phyloP scores from a whole-genome alignment of 2,797 vertebrate genomes.

The Florisuga fusca region DNA sequence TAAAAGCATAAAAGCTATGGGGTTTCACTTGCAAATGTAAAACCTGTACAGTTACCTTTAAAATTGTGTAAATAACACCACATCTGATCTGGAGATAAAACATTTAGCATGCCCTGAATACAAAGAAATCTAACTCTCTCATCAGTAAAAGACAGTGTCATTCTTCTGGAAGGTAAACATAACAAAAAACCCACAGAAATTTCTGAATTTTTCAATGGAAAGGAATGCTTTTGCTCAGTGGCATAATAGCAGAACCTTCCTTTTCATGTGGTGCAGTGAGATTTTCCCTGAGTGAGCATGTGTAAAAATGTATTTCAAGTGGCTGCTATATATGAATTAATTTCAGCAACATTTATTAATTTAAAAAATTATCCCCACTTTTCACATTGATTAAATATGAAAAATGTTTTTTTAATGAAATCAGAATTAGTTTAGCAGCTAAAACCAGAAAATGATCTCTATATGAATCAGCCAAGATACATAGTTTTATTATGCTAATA shows the following conservation, averaged over 20 bases:
- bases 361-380: neutral
- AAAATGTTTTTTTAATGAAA: neutral
- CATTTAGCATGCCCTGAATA: neutral
- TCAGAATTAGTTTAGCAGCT: neutral
- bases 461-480: neutral
- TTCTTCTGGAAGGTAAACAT: neutral
- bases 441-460: neutral
- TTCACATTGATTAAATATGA: neutral
- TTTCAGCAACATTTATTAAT: neutral
- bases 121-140: neutral
- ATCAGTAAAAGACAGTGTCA: neutral
- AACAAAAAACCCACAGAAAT: neutral
- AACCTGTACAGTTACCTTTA: neutral
- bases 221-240: neutral
- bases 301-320: neutral
- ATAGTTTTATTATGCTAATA: neutral
- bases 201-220: neutral
- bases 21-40: neutral
- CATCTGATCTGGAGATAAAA: neutral
- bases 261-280: neutral
- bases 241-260: neutral
- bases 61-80: neutral
- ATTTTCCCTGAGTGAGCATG: neutral
- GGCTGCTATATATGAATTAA: neutral
- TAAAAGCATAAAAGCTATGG: neutral